Base-by-base conservation (phyloP, 2,797 vertebrate species). In the Schizopygopsis malacanthus region DNA sequence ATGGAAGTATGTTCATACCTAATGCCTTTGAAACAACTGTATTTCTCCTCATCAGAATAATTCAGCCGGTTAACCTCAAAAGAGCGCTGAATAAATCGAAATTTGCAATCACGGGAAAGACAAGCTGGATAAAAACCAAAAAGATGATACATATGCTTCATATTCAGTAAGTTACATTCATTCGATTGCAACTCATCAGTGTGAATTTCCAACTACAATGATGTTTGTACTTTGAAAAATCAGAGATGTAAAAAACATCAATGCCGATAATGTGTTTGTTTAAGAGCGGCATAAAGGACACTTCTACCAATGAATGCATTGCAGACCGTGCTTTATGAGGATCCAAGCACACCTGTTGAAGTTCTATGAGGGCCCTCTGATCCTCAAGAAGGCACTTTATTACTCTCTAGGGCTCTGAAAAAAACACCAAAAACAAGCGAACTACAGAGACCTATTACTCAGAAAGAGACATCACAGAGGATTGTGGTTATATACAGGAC, bases 401-500 rank as follows among this genome's bases (percentile, higher is more conserved):
- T 89, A 89, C 91, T 93, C 92, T 91, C 92, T 72, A 54, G 90
- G 92, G 94, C 90, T 88, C 89, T 88, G 87, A 41, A 93, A 93
- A 93, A 84, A 93, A 92, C 82, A 92, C 91, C 87, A 94, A 95
- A 95, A 95, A 95, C 94, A 95, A 95, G 94, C 93, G 92, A 91
- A 92, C 92, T 91, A 93, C 86, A 82, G 93, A 95, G 94, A 92
- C 92, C 93, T 92, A 94, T 95, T 94, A 94, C 92, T 95, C 92
- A 94, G 89, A 95, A 90, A 89, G 91, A 94, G 93, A 93, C 93
- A 94, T 92, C 91, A 86, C 89, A 88, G 84, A 39, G 88, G 86
- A 92, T 91, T 76, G 45, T 89, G 89, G 86, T 84, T 89, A 90
- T 90, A 90, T 88, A 63, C 43, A 73, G 9, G 85, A 89, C 89